These are phyloP conservation scores for Sympetrum striolatum DNA, from an alignment of 2,888 invertebrate species.

Conservation along the genomic window DNA sequence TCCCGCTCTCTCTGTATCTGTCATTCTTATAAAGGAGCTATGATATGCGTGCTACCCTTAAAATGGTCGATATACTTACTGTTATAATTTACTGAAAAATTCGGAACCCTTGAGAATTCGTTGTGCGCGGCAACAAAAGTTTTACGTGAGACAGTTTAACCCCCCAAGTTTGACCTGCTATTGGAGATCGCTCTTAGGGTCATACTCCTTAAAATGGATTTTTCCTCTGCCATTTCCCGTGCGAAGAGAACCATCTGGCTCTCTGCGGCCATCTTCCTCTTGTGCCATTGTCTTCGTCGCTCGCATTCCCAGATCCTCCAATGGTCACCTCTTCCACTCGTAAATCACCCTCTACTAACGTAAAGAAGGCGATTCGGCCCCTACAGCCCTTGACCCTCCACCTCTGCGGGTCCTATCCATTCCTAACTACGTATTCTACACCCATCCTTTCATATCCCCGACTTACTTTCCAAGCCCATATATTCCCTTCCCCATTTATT, in stretches of 20 bases:
- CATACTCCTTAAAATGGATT: background rate
- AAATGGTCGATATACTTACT: too few species aligned
- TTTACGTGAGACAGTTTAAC: too few species aligned
- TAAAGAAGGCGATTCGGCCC: background rate
- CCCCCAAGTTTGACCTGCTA: too few species aligned
- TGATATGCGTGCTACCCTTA: too few species aligned
- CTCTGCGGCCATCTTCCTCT: background rate
- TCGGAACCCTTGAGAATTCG: too few species aligned
- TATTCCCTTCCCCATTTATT: too few species aligned
- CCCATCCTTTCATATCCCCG: background rate
- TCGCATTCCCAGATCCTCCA: background rate
- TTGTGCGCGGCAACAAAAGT: too few species aligned
- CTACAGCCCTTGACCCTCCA: background rate
- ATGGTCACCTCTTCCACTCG: background rate
- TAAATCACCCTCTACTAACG: slow-evolving; percentile 5
- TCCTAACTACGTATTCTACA: background rate
- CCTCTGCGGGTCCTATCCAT: background rate
- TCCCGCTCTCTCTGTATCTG: too few species aligned
- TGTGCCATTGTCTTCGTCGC: background rate
- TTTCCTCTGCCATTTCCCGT: background rate
- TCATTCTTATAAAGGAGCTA: too few species aligned
- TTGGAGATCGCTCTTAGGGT: too few species aligned
- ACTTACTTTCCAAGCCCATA: background rate
- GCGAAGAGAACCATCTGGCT: background rate
- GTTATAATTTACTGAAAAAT: too few species aligned